Conservation (phyloP, 2,888 invertebrate species). For the Campaea margaritaria region DNA sequence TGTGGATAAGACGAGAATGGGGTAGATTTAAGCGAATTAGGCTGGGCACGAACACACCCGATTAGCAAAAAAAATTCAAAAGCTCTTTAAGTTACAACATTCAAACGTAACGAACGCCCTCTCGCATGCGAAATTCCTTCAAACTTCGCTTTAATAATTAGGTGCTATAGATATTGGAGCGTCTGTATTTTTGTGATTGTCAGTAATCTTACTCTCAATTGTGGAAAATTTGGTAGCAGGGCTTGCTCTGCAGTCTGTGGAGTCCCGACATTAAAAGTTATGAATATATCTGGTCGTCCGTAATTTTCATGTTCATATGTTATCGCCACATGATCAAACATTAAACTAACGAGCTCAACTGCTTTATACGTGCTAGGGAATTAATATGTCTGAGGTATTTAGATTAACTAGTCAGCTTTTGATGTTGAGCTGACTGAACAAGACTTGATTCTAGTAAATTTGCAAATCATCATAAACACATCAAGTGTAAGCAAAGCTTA, state of each 20-base stretch:
- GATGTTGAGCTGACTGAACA: conserved; percentile 27
- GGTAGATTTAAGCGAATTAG: too few species aligned
- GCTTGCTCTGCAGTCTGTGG: neutral
- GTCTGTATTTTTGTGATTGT: too few species aligned
- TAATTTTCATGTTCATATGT: conserved; percentile 63
- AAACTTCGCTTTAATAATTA: too few species aligned
- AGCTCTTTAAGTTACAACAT: too few species aligned
- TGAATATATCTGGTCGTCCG: conserved; percentile 48
- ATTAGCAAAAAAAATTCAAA: too few species aligned
- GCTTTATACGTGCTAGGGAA: conserved; percentile 58
- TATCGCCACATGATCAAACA: conserved; percentile 56
- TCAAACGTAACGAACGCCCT: too few species aligned
- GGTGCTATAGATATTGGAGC: too few species aligned
- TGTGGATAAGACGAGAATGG: too few species aligned
- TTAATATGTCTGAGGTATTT: conserved; percentile 48
- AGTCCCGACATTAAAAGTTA: conserved; percentile 15
- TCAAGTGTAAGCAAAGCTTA: neutral
- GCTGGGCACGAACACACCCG: too few species aligned
- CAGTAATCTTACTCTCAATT: too few species aligned
- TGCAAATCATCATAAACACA: conserved; percentile 15
- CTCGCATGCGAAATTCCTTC: too few species aligned
- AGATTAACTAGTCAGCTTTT: conserved; percentile 37
- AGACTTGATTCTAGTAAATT: conserved; percentile 28
- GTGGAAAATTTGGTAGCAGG: neutral
- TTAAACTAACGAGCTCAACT: conserved; percentile 62